Evolutionary conservation across 2,797 vertebrate genomes (phyloP).

Genomic region (Emydoidea blandingii): DNA sequence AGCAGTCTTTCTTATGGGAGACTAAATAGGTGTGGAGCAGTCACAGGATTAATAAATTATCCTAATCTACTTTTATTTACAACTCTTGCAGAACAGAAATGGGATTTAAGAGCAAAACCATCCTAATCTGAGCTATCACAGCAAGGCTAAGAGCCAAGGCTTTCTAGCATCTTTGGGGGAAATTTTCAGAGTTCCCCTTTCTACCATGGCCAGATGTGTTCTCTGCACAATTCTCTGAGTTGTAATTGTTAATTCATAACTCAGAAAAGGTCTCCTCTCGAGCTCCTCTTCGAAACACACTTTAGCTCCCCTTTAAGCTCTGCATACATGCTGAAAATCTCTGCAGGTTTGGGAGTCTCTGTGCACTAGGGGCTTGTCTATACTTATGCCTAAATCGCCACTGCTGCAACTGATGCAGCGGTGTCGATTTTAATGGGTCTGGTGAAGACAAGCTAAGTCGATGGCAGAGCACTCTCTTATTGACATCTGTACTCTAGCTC

Average conservation of each 20-base stretch:
- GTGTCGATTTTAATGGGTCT: no score
- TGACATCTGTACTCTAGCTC: no score
- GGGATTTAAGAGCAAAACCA: constrained; percentile 35
- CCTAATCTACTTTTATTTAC: constrained; percentile 57
- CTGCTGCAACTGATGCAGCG: no score
- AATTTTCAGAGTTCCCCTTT: constrained; percentile 44
- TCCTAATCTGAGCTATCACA: constrained; percentile 56
- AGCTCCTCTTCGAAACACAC: constrained; percentile 44
- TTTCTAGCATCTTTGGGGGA: constrained; percentile 28
- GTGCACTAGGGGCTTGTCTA: not conserved
- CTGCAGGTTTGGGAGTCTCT: constrained; percentile 33
- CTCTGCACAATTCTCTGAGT: not conserved
- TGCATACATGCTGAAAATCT: constrained; percentile 28
- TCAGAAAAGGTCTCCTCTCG: constrained; percentile 15
- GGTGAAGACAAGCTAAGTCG: no score
- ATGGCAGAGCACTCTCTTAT: no score
- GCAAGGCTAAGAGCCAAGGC: constrained; percentile 45
- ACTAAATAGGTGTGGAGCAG: constrained; percentile 7
- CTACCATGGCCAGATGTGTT: constrained; percentile 30
- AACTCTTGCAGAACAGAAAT: constrained; percentile 52
- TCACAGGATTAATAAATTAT: constrained; percentile 43
- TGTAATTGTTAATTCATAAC: constrained; percentile 34
- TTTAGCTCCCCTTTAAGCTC: constrained; percentile 32
- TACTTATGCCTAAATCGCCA: no score
- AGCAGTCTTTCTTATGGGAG: not conserved